Base-by-base conservation (phyloP, 2,888 invertebrate genomes). In the Lycophotia porphyrea region DNA sequence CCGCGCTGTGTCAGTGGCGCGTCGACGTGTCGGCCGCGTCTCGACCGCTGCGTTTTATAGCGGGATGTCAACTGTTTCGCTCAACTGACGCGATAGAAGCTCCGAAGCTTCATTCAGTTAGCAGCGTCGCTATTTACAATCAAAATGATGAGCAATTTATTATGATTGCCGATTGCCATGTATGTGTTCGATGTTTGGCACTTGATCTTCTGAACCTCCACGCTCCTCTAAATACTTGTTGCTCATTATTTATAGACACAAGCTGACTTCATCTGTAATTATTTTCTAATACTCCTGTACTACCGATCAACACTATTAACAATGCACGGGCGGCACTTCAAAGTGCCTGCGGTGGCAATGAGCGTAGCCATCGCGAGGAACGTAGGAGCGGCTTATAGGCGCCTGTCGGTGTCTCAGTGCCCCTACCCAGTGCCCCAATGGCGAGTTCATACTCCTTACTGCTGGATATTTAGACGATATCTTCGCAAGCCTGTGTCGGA, bases 1-100 rank as follows among this genome's bases (percentile, higher is more conserved):
- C n/a, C 13, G 52, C n/a, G 58, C n/a, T 49, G 76, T 76, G 78
- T 75, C 67, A 75, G 67, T 67, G 63, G 82, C 44, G 24, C 39
- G 77, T 36, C 27, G 21, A 36, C 65, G 64, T 60, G 58, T 8
- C 70, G 55, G 15, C 15, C 21, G 42, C 44, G 44, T 65, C 27
- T 24, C 21, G 31, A 31, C 42, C 39, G 21, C 39, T 27, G 31
- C 9, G 11, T 52, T 52, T 52, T 11, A 52, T n/a, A 49, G 49
- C 49, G 9, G 11, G 11, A 49, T 49, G n/a, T 49, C 58, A 61
- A 63, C 36, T 55, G 21, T 8, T 31, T 11, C 24, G 31, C 11
- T 42, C 9, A 15, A 61, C n/a, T 2, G 24, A 27, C 5, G 24
- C 58, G 21, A 58, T 39, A n/a, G 5, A 31, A 74, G 5, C 44